A percentile compares a stretch with the other conserved stretches of the same genome.
These are phyloP conservation scores for Cerceris rybyensis DNA, from an alignment of 2,888 invertebrate genomes.

Conservation along the genomic window DNA sequence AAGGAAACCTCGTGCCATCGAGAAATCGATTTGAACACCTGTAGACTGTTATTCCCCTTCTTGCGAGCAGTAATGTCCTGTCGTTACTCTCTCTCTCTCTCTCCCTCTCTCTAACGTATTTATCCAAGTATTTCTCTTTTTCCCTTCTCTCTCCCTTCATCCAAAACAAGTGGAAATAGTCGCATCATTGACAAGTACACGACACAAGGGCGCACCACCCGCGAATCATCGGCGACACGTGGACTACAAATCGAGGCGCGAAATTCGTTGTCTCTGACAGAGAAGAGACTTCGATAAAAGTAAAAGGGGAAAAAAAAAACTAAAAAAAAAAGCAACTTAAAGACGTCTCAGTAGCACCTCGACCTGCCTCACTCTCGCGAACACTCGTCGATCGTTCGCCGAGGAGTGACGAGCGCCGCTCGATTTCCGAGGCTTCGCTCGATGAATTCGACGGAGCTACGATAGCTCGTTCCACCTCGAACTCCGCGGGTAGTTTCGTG, in stretches of 20 bases:
- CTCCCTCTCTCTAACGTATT: conserved; percentile 12
- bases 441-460: conserved; percentile 16
- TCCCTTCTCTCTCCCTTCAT: too few species aligned
- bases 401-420: conserved; percentile 26
- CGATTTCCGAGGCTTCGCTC: conserved; percentile 23
- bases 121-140: conserved; percentile 12
- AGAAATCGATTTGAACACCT: conserved; percentile 53
- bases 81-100: conserved; percentile 24
- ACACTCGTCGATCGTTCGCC: conserved; percentile 42
- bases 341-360: conserved; percentile 20
- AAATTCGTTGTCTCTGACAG: not conserved
- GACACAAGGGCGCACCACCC: conserved; percentile 45
- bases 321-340: too few species aligned
- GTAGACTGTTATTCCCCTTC: conserved; percentile 41
- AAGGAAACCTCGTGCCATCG: conserved; percentile 37
- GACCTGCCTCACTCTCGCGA: conserved; percentile 49
- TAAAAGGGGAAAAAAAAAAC: too few species aligned
- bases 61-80: conserved; percentile 30
- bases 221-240: conserved; percentile 24
- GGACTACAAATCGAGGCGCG: not conserved
- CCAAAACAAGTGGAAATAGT: too few species aligned
- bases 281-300: not conserved
- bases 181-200: conserved; percentile 31
- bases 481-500: conserved; percentile 45
- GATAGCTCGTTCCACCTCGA: conserved; percentile 20